These are phyloP conservation scores for Onychorhynchus coronatus DNA, from an alignment of 2,113 vertebrate genomes.

Conservation along the genomic window DNA sequence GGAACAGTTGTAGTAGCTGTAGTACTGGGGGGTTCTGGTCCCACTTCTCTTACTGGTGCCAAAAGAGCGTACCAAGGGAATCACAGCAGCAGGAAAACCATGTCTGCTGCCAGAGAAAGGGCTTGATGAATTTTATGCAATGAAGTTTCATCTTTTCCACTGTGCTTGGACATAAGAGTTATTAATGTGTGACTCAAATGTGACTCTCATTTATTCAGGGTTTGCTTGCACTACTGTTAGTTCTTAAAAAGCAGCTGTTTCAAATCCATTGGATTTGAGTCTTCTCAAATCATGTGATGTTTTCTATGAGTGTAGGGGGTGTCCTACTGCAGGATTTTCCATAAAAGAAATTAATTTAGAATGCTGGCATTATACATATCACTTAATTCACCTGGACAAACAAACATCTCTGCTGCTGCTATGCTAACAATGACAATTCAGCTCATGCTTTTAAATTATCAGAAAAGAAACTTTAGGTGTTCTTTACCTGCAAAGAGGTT, in stretches of 20 bases:
- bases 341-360: background rate
- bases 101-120: background rate
- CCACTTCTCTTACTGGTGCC: background rate
- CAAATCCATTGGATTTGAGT: background rate
- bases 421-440: background rate
- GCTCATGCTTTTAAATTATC: background rate
- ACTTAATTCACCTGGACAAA: background rate
- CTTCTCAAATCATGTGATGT: background rate
- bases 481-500: constrained; percentile 94
- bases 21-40: background rate
- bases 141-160: background rate
- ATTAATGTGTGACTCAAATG: background rate
- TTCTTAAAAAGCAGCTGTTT: background rate
- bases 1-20: background rate
- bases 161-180: background rate
- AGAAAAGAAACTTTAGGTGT: background rate
- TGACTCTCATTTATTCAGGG: background rate
- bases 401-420: background rate
- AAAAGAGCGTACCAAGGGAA: background rate
- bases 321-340: background rate
- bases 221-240: background rate
- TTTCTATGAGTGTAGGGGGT: background rate
- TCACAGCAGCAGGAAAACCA: background rate
- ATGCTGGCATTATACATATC: background rate
- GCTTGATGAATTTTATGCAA: background rate